Base-by-base conservation (phyloP, 2,113 vertebrate species). In the Gobio gobio region DNA sequence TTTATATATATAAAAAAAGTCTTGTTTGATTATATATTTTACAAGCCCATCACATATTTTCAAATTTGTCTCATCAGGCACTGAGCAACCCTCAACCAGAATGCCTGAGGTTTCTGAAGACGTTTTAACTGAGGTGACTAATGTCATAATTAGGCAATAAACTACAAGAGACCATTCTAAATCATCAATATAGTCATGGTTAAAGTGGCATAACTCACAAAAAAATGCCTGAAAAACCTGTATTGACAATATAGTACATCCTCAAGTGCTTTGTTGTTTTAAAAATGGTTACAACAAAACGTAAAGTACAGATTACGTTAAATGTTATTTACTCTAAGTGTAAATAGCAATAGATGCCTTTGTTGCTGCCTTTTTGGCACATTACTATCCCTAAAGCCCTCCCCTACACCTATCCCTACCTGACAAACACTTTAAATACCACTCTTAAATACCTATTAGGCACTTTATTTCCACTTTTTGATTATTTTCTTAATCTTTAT, bases 61-160 rank as follows among this genome's bases (percentile, higher is more conserved):
- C 2, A 20, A 54, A 33, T 72, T 68, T 58, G 33, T 76, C 5
- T 74, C 29, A 84, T 63, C 29, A 85, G 79, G 22, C 36, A 85
- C 88, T 24, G 83, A 85, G 0, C 72, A 83, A 75, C 86, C 85
- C 14, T 43, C 85, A 1, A 80, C 89, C 58, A 78, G 56, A 51
- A 51, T 54, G 61, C 66, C 74, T 29, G 59, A 85, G 51, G 40
- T 72, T 78, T 72, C 81, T 76, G 70, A 86, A 70, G 84, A 72
- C 33, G n/a, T 80, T 33, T 40, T 18, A 64, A 63, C 66, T 64
- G n/a, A 84, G 73, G 78, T 89, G 58, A 78, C 33, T 43, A 43
- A 43, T n/a, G 36, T 13, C 9, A n/a, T 43, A n/a, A n/a, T 72
- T n/a, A 72, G n/a, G 20, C 10, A 70, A 43, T 22, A 12, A 72